Evolutionary conservation across 2,797 vertebrate genomes (phyloP).

Genomic region (Lagorchestes hirsutus): DNA sequence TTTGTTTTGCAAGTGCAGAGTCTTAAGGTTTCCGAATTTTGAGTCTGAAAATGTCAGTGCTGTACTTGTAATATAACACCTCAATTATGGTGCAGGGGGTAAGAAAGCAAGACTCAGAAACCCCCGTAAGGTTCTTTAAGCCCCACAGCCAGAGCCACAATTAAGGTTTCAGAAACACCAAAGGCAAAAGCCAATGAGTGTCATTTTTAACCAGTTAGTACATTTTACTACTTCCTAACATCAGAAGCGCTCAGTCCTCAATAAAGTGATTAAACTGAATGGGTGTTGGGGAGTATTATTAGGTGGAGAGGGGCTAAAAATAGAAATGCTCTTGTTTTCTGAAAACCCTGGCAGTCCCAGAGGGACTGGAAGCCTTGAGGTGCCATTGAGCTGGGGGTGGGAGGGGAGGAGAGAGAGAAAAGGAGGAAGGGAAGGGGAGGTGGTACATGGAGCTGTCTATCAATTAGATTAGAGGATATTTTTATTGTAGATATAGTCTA

Average conservation of each 20-base stretch:
- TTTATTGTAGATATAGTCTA: neutral
- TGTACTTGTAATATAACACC: conserved; percentile 74
- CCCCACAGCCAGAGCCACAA: conserved; percentile 71
- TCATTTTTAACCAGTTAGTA: conserved; percentile 81
- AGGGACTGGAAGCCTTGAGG: conserved; percentile 62
- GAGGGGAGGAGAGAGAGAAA: neutral
- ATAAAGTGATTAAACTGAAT: conserved; percentile 83
- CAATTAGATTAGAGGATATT: neutral
- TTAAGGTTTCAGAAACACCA: conserved; percentile 73
- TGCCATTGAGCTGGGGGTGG: conserved; percentile 48
- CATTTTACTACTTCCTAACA: conserved; percentile 84
- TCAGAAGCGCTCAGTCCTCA: conserved; percentile 78
- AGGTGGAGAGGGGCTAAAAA: conserved; percentile 69
- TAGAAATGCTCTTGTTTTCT: conserved; percentile 67
- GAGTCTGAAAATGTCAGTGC: conserved; percentile 64
- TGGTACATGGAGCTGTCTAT: conserved; percentile 6
- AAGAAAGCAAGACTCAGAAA: conserved; percentile 69
- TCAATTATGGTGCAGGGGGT: conserved; percentile 79
- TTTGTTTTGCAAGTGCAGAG: conserved; percentile 59
- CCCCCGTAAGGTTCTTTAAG: conserved; percentile 71
- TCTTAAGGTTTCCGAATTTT: conserved; percentile 66
- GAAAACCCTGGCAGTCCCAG: conserved; percentile 68
- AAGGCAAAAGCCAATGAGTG: conserved; percentile 77
- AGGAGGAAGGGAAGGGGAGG: neutral
- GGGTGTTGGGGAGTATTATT: conserved; percentile 72